Conservation (phyloP, 2,113 vertebrate species). For the Gnathonemus echidnorhynchus region DNA sequence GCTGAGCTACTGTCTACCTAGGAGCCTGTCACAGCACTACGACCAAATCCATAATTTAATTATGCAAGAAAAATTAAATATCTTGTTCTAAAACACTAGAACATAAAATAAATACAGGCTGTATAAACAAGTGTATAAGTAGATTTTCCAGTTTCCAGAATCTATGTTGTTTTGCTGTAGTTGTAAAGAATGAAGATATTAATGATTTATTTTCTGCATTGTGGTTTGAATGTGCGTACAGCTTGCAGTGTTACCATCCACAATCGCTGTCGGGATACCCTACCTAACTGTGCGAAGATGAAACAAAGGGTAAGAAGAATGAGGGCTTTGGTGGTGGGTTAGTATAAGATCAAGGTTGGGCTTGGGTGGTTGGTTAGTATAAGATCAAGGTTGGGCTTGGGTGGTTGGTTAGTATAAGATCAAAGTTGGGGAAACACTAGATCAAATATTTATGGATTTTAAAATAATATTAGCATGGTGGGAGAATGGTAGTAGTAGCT, state of each 20-base stretch:
- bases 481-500: neutral
- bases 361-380: too few relatives aligned
- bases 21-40: neutral
- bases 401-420: neutral
- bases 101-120: neutral
- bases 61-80: neutral
- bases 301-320: constrained; percentile 81
- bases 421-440: neutral
- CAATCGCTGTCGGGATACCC: constrained; percentile 86
- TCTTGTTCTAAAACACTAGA: neutral
- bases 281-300: constrained; percentile 87
- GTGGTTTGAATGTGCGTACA: constrained; percentile 40
- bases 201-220: neutral
- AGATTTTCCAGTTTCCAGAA: neutral
- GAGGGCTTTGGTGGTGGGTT: neutral
- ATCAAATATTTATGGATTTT: neutral
- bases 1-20: neutral
- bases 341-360: neutral
- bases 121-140: neutral
- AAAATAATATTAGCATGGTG: neutral
- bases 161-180: neutral
- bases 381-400: too few relatives aligned
- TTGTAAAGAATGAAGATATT: neutral
- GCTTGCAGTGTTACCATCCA: constrained; percentile 90
- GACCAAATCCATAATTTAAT: neutral